These are phyloP conservation scores for Pelodiscus sinensis DNA, from an alignment of 2,113 vertebrate species.

Conservation along the genomic window DNA sequence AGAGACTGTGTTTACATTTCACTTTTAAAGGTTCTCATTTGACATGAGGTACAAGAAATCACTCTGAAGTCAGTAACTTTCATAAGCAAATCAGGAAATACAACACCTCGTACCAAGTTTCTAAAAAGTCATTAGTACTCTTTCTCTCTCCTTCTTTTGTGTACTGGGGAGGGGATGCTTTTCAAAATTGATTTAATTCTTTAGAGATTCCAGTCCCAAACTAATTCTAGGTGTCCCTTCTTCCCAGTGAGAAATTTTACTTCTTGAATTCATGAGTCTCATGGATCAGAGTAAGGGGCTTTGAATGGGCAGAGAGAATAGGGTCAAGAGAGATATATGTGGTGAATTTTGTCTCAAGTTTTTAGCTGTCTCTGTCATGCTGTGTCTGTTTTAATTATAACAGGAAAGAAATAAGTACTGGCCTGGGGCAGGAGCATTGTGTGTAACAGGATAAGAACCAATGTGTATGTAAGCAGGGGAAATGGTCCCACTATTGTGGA, in stretches of 20 bases:
- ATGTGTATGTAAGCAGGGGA: not conserved
- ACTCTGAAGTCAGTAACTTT: not conserved
- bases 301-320: not conserved
- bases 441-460: rapidly evolving
- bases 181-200: not conserved
- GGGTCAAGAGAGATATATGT: not conserved
- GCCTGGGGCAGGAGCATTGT: not conserved
- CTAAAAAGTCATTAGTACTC: not conserved
- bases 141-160: not conserved
- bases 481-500: too few species aligned
- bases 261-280: not conserved
- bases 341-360: not conserved
- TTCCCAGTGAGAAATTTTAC: not conserved
- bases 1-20: not conserved
- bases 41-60: not conserved
- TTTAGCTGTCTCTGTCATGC: not conserved
- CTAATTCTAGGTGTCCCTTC: not conserved
- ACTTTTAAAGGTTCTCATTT: not conserved
- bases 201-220: not conserved
- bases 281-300: not conserved
- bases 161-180: not conserved
- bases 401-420: not conserved
- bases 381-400: not conserved
- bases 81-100: not conserved
- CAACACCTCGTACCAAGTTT: not conserved